Conservation (phyloP, 1,140 invertebrate species). For the Drosophila busckii region DNA sequence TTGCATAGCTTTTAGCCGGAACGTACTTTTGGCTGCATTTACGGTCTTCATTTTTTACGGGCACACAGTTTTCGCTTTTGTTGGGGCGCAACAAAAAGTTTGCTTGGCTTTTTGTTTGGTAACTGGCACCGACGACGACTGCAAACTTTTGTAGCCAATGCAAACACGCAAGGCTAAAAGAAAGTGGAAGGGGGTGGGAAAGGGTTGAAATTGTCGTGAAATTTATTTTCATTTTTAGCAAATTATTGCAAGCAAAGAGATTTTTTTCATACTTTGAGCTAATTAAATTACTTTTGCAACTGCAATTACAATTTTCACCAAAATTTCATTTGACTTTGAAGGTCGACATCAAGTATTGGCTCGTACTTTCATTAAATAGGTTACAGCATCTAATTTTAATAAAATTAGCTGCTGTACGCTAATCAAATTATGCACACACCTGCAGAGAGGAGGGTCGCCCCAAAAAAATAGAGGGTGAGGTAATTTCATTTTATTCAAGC, state of each 20-base stretch:
- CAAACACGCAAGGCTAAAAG: constrained; percentile 36
- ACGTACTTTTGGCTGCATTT: constrained; percentile 22
- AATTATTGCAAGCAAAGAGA: constrained; percentile 18
- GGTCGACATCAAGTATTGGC: constrained; percentile 51
- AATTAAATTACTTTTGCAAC: constrained; percentile 71
- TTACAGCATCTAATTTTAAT: constrained; percentile 18
- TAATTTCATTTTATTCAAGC: constrained; percentile 55
- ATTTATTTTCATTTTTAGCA: constrained; percentile 38
- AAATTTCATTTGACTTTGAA: constrained; percentile 58
- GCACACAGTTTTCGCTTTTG: constrained; percentile 32
- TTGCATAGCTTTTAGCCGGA: constrained; percentile 65
- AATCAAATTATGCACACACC: constrained; percentile 75
- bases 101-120: constrained; percentile 41
- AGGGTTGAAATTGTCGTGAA: constrained; percentile 2
- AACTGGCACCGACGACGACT: constrained; percentile 46
- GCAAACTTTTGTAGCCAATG: constrained; percentile 40
- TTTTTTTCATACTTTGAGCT: constrained; percentile 50
- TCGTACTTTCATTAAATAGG: constrained; percentile 67
- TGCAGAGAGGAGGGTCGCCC: constrained; percentile 15
- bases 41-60: constrained; percentile 13
- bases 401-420: constrained; percentile 67
- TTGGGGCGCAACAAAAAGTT: constrained; percentile 30
- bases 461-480: not conserved
- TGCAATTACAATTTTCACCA: constrained; percentile 58
- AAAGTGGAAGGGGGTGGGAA: constrained; percentile 1